Base-by-base conservation (phyloP, 2,888 invertebrate genomes). In the Drosophila testacea region DNA sequence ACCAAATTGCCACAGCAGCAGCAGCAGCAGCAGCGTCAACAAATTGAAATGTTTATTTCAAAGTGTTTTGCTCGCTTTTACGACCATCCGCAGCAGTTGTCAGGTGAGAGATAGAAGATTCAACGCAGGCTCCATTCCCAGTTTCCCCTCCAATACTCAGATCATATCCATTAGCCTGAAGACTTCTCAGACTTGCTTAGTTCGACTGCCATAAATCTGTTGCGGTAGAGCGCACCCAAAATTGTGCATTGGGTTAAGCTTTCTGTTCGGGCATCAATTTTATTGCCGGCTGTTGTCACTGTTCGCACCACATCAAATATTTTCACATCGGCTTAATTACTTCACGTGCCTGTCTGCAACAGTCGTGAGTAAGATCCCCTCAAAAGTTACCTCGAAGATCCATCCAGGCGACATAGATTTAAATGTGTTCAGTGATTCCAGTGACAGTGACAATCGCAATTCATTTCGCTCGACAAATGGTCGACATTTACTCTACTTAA, bases 1-100 rank as follows among this genome's bases (percentile, higher is more conserved):
- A 83, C 83, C 81, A 77, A 83, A 76, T 71, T 81, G 79, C 73
- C 61, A 46, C 64, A 36, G 67, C 55, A 55, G 59, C 51, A 68
- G 55, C 71, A 67, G 42, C 64, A 36, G 67, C 55, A 55, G 59
- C 51, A 68, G 55, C 71, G 69, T 59, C 86, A 82, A 73, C 78
- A 78, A 78, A 87, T 87, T 87, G 87, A 84, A 80, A 87, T 84
- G 80, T 84, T 78, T 80, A 84, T 87, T 87, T 76, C 87, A 78
- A 71, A 83, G 71, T 68, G 63, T 72, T 77, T 72, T 72, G 36
- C 56, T 62, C 46, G 46, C 57, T 22, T 68, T 77, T 71, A 54
- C 73, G 73, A 64, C 38, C 47, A 47, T 38, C 44, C 46, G 22
- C 64, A 39, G 60, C 81, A 69, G 73, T 69, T 83, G 83, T 72